These are phyloP conservation scores for Atractosteus spatula DNA, from an alignment of 2,113 vertebrate genomes.

Conservation along the genomic window DNA sequence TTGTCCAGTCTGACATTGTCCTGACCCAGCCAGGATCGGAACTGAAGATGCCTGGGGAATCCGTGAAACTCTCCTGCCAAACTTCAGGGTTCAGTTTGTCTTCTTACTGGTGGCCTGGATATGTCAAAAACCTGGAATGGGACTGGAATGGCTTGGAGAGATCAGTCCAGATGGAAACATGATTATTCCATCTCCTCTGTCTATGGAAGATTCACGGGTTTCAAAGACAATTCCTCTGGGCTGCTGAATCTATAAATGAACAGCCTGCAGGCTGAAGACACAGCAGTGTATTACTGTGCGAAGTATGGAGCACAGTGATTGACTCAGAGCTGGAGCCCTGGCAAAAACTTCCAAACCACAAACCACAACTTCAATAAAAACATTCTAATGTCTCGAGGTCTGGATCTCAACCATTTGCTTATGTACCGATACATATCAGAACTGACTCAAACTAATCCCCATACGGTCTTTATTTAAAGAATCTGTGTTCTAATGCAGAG, in stretches of 20 bases:
- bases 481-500: too few species aligned
- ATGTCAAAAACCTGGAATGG: not conserved
- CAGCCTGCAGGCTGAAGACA: slow-evolving; percentile 16
- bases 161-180: not conserved
- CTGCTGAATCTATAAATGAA: slow-evolving; percentile 18
- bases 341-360: too few species aligned
- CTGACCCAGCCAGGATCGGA: not conserved
- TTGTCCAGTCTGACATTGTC: not conserved
- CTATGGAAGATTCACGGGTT: slow-evolving; percentile 13
- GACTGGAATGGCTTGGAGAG: not conserved
- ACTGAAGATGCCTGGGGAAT: not conserved
- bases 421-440: too few species aligned
- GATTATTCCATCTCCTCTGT: not conserved
- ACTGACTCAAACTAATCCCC: too few species aligned
- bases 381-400: too few species aligned
- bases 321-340: not conserved
- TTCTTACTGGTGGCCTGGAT: not conserved
- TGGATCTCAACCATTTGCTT: too few species aligned
- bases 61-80: not conserved
- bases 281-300: slow-evolving; percentile 25
- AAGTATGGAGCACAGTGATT: not conserved
- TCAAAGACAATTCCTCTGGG: slow-evolving; percentile 9
- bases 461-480: too few species aligned
- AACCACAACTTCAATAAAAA: too few species aligned
- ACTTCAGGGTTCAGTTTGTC: not conserved